phyloP scores from a whole-genome alignment of 2,797 vertebrate species.

The Pseudochirops corinnae region DNA sequence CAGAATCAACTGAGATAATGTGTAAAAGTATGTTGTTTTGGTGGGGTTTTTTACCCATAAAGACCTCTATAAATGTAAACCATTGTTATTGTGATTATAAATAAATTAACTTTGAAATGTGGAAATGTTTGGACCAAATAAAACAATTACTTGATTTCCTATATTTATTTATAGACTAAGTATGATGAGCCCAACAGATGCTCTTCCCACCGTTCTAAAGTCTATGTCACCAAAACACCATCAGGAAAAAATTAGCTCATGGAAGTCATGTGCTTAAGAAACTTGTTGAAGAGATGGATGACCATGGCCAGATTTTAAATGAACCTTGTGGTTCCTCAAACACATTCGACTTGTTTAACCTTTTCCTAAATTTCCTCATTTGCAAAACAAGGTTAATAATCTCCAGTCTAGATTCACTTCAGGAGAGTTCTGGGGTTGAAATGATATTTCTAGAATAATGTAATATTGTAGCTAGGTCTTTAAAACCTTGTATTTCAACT shows the following conservation, averaged over 20 bases:
- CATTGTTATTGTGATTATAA: conserved; percentile 11
- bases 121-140: background rate
- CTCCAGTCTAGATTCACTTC: background rate
- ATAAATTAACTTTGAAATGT: conserved; percentile 1
- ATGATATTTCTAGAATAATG: background rate
- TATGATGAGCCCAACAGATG: background rate
- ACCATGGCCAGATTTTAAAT: background rate
- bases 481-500: background rate
- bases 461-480: background rate
- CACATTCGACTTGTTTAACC: background rate
- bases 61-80: background rate
- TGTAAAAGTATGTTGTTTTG: background rate
- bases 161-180: background rate
- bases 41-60: background rate
- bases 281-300: background rate
- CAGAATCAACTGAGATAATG: background rate
- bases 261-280: background rate
- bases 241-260: conserved; percentile 7
- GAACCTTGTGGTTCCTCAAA: background rate
- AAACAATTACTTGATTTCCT: background rate
- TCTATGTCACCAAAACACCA: background rate
- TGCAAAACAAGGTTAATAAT: background rate
- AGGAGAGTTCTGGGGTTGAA: background rate
- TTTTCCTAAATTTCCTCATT: background rate
- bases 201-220: background rate